Base-by-base conservation (phyloP, 2,113 vertebrate genomes). In the Rissa tridactyla region DNA sequence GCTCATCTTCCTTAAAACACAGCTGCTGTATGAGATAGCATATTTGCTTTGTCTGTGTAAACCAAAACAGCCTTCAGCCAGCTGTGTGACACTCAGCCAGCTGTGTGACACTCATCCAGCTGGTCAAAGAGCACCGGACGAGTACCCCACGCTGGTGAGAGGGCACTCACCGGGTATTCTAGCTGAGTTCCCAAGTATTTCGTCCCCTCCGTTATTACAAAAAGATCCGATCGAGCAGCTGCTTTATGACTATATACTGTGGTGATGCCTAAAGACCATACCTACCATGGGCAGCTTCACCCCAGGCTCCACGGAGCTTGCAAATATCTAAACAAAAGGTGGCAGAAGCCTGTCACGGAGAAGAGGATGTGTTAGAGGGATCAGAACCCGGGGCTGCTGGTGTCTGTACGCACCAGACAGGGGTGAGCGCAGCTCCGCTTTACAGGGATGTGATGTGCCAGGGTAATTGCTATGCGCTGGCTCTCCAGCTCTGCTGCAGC, bases 371-470 rank as follows among this genome's bases (percentile, higher is more conserved):
- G 21, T 40, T 32, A 25, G 38, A 65, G n/a, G 73, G 49, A 70
- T 21, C 15, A 85, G 55, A 85, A 49, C 13, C 15, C 0, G 3
- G 2, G 7, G 60, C 44, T 65, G 54, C 15, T 65, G 64, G 27
- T 87, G 40, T 19, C 60, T 78, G 11, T 36, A 22, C 0, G 0
- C 38, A 14, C 21, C 0, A 0, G 21, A 20, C 7, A 25, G 15
- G 40, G 27, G 10, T 30, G 49, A 72, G 16, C 8, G n/a, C 54
- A 34, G 44, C 29, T 81, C 14, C 1, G 1, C 23, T 46, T 65
- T 25, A 6, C 23, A 17, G 8, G 13, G 38, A 26, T 52, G 25
- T 51, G 94, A 73, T 1, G 1, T 57, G 13, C 55, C 13, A 2
- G 17, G 34, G 13, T 70, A 40, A 11, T 19, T 26, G 79, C 46